These are phyloP conservation scores for Scatophagus argus DNA, from an alignment of 2,113 vertebrate species.

Conservation along the genomic window DNA sequence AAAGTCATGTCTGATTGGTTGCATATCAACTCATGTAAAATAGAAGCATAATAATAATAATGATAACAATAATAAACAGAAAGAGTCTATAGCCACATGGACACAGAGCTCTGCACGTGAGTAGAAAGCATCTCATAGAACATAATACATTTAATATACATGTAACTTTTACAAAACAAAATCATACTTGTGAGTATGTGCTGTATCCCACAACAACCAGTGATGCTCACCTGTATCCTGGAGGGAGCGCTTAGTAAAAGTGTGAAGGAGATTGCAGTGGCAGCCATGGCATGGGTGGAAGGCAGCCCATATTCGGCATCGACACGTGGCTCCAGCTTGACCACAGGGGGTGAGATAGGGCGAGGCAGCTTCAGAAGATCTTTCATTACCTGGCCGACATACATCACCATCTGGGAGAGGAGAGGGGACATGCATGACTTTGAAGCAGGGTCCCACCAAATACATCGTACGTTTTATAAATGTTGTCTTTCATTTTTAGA, in stretches of 20 bases:
- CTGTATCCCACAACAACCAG: background rate
- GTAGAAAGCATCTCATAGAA: background rate
- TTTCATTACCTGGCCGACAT: conserved; percentile 94
- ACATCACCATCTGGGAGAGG: conserved; percentile 92
- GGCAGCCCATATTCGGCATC: conserved; percentile 94
- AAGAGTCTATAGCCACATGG: too few relatives aligned
- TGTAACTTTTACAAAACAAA: background rate
- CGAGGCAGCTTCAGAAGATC: conserved; percentile 95
- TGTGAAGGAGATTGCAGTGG: conserved; percentile 93
- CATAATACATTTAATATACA: background rate
- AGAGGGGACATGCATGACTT: background rate
- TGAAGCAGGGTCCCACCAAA: background rate
- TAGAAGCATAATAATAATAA: too few relatives aligned
- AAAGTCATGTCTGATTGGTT: too few relatives aligned
- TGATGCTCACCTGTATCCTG: conserved; percentile 88
- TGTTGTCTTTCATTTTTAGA: background rate
- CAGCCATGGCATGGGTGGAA: conserved; percentile 96
- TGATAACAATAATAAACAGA: too few relatives aligned
- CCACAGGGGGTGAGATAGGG: conserved; percentile 90
- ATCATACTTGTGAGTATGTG: background rate
- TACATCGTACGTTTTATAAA: background rate
- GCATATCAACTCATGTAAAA: too few relatives aligned
- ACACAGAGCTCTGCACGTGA: too few relatives aligned
- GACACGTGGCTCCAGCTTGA: conserved; percentile 91
- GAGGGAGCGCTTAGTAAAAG: conserved; percentile 86